Evolutionary conservation across 2,888 invertebrate species (phyloP).

Genomic region (Anorthoa munda): DNA sequence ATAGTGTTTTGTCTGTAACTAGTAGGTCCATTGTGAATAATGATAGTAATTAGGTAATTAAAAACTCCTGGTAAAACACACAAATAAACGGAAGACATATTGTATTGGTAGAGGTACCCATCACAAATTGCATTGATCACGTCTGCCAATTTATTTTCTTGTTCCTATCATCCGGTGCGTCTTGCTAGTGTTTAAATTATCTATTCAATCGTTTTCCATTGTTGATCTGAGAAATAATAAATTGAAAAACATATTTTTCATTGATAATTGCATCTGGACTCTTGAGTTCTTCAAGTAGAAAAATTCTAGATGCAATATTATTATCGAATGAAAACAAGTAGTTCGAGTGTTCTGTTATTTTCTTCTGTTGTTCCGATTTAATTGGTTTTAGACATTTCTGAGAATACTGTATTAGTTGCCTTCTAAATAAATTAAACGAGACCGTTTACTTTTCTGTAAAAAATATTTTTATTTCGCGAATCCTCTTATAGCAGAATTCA

Average conservation of each 20-base stretch:
- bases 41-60: background rate
- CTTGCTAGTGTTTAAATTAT: background rate
- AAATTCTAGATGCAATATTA: conserved; percentile 9
- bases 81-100: background rate
- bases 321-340: conserved; percentile 12
- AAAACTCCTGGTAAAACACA: background rate
- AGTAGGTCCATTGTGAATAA: background rate
- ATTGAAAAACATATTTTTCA: conserved; percentile 16
- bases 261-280: background rate
- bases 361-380: background rate
- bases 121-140: background rate
- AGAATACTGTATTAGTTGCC: background rate
- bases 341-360: background rate
- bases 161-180: background rate
- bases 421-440: background rate
- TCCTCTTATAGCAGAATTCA: background rate
- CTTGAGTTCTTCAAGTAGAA: conserved; percentile 9
- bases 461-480: background rate
- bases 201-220: background rate
- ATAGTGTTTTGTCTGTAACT: conserved; percentile 29
- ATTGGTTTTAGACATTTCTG: conserved; percentile 1
- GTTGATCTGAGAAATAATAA: background rate
- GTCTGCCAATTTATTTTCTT: background rate
- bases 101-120: background rate
- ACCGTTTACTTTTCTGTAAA: background rate